Conservation (phyloP, 2,113 vertebrate genomes). For the Myiopsitta monachus region DNA sequence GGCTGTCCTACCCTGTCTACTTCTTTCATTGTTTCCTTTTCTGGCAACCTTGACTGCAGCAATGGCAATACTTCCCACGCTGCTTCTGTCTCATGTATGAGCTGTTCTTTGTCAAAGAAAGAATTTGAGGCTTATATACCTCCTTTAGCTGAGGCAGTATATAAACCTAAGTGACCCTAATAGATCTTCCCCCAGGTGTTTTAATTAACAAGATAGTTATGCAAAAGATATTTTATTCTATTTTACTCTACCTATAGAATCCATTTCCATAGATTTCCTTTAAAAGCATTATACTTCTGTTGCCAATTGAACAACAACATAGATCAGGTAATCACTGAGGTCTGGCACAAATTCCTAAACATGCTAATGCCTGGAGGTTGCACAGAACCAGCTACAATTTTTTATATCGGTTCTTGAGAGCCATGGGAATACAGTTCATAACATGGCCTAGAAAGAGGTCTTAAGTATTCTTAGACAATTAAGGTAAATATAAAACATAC, state of each 20-base stretch:
- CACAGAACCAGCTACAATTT: neutral
- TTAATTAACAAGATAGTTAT: neutral
- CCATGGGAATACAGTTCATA: neutral
- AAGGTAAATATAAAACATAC: neutral
- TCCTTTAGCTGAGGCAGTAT: neutral
- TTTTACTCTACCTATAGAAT: neutral
- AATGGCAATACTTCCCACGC: neutral
- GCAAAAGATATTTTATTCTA: neutral
- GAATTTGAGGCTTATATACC: neutral
- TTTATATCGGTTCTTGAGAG: neutral
- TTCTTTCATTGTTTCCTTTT: neutral
- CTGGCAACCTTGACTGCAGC: neutral
- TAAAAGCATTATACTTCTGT: neutral
- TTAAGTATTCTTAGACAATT: conserved; percentile 18
- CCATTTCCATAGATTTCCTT: neutral
- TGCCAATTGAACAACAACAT: neutral
- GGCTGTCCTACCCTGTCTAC: neutral
- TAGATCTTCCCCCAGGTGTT: neutral
- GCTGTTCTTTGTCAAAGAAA: neutral
- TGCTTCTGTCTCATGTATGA: neutral
- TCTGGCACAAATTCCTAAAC: neutral
- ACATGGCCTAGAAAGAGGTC: neutral
- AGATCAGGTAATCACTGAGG: neutral
- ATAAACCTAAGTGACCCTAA: neutral
- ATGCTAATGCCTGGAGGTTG: neutral